Evolutionary conservation across 2,797 vertebrate genomes (phyloP).

Genomic region (Dallia pectoralis): DNA sequence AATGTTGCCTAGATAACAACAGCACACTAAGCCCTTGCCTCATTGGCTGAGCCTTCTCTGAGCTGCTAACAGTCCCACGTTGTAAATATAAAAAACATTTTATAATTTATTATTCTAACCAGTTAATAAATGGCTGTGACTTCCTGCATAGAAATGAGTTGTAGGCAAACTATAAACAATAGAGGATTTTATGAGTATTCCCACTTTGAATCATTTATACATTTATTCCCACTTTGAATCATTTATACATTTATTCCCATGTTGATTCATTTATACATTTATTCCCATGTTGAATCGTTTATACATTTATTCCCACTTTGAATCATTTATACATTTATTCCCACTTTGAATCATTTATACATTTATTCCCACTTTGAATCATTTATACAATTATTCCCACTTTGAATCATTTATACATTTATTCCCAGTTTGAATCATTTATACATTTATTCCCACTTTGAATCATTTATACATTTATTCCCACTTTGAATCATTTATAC

Average conservation of each 20-base stretch:
- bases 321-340: background rate
- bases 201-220: background rate
- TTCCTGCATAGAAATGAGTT: background rate
- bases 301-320: background rate
- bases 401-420: background rate
- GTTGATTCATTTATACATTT: too few species aligned
- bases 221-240: background rate
- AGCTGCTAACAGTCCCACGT: slow-evolving; percentile 47
- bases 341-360: background rate
- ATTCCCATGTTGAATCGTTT: background rate
- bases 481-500: too few species aligned
- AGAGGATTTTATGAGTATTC: background rate
- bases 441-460: background rate
- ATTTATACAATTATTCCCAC: background rate
- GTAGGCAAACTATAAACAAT: slow-evolving; percentile 1
- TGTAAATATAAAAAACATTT: slow-evolving; percentile 55
- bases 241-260: too few species aligned
- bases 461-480: background rate
- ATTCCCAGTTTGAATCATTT: background rate
- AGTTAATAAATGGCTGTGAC: background rate
- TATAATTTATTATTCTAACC: slow-evolving; percentile 24
- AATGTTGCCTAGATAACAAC: slow-evolving; percentile 63
- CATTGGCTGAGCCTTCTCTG: slow-evolving; percentile 56
- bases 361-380: too few species aligned
- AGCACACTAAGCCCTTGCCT: slow-evolving; percentile 61